A percentile compares a stretch with the other conserved stretches of the same genome.
phyloP scores from a whole-genome alignment of 2,113 vertebrate species.

The Notechis scutatus region DNA sequence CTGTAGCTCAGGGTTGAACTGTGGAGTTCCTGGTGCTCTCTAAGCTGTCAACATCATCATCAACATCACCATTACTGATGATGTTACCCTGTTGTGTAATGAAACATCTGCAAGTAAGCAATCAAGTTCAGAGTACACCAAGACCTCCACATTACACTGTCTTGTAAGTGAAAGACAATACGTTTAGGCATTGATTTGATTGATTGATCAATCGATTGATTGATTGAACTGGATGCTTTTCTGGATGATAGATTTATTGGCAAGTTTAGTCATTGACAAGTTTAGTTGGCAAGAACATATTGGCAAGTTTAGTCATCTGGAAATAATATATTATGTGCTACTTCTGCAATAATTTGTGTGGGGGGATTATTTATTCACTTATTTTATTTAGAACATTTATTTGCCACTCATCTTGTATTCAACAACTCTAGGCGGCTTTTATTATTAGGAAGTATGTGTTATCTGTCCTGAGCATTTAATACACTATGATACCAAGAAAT shows the following conservation, averaged over 20 bases:
- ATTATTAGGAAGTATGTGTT: background rate
- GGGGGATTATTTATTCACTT: background rate
- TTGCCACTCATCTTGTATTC: background rate
- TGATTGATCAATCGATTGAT: background rate
- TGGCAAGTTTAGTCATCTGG: background rate
- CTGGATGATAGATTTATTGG: background rate
- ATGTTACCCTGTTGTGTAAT: background rate
- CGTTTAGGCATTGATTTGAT: background rate
- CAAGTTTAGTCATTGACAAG: background rate
- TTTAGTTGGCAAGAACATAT: background rate
- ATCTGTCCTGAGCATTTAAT: background rate
- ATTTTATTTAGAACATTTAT: background rate
- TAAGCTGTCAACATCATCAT: background rate
- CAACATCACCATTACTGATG: background rate
- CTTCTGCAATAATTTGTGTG: background rate
- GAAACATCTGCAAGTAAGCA: background rate
- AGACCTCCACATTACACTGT: background rate
- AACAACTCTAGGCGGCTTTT: background rate
- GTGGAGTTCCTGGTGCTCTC: background rate
- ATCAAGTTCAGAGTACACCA: background rate
- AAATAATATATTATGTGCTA: background rate
- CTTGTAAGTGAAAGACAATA: background rate
- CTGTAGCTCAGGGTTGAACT: background rate
- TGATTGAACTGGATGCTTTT: background rate
- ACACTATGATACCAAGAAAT: background rate